These are phyloP conservation scores for Alaudala cheleensis DNA, from an alignment of 2,113 vertebrate species.

Conservation along the genomic window DNA sequence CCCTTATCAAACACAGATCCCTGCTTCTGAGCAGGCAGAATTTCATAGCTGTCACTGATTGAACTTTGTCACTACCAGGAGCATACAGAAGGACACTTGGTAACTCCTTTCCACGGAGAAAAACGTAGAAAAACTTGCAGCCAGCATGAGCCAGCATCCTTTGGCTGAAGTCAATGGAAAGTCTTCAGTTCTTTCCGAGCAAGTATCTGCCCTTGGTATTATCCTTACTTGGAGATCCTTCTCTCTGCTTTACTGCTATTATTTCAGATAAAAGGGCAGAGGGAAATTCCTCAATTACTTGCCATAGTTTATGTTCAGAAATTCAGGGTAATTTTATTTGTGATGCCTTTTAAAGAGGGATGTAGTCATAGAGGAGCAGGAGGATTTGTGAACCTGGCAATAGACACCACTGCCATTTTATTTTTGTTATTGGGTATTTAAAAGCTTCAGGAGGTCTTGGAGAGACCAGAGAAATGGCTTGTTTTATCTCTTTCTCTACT, in stretches of 20 bases:
- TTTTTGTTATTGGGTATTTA: not conserved
- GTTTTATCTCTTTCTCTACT: not conserved
- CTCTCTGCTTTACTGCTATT: not conserved
- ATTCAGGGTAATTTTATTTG: not conserved
- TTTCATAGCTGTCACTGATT: not conserved
- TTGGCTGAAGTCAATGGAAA: not conserved
- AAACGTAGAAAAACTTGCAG: not conserved
- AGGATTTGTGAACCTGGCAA: not conserved
- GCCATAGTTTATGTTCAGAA: not conserved
- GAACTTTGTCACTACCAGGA: not conserved
- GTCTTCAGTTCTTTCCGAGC: rapidly evolving
- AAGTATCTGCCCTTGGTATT: not conserved
- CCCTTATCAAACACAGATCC: not conserved
- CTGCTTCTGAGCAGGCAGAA: not conserved
- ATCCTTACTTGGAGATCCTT: not conserved
- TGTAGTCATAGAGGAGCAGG: not conserved
- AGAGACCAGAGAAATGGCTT: not conserved
- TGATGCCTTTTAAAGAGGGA: not conserved
- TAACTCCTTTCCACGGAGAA: not conserved
- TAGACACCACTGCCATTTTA: not conserved
- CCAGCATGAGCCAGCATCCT: not conserved
- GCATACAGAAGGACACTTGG: not conserved
- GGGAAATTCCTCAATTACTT: not conserved
- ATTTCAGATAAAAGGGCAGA: not conserved
- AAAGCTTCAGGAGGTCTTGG: not conserved